These are phyloP conservation scores for Cnemophilus loriae DNA, from an alignment of 2,113 vertebrate genomes.

Conservation along the genomic window DNA sequence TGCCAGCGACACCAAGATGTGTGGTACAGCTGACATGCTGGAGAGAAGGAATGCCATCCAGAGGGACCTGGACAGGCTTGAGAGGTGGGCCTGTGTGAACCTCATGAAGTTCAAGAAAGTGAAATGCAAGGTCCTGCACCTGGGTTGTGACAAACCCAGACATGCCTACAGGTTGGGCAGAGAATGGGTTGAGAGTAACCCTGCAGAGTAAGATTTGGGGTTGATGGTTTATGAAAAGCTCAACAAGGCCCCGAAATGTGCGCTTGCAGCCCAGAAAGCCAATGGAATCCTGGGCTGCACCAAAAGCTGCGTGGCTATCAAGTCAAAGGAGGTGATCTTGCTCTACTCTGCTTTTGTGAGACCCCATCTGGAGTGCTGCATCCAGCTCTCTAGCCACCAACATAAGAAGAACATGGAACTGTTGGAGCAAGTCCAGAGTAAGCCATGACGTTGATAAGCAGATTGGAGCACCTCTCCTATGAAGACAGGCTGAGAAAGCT, in stretches of 20 bases:
- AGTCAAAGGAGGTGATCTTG: too few relatives aligned
- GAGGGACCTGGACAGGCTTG: too few relatives aligned
- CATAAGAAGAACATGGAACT: neutral
- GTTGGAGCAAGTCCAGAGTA: neutral
- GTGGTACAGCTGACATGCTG: neutral
- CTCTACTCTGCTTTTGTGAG: neutral
- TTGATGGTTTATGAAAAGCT: neutral
- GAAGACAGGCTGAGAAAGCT: neutral
- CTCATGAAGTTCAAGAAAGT: neutral
- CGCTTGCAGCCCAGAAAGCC: neutral
- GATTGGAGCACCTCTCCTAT: neutral
- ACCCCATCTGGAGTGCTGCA: neutral
- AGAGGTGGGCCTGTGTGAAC: too few relatives aligned
- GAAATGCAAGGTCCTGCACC: neutral
- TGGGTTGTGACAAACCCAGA: neutral
- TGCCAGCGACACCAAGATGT: neutral
- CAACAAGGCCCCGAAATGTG: neutral
- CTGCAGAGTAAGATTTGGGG: neutral
- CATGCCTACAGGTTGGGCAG: too few relatives aligned
- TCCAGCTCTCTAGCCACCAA: neutral
- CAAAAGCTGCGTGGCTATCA: rapidly evolving
- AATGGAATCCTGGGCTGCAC: neutral
- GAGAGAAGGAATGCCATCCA: neutral
- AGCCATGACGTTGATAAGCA: neutral
- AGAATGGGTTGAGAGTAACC: neutral